These are phyloP conservation scores for Rhopalosiphum nymphaeae DNA, from an alignment of 2,888 invertebrate species.

Conservation along the genomic window DNA sequence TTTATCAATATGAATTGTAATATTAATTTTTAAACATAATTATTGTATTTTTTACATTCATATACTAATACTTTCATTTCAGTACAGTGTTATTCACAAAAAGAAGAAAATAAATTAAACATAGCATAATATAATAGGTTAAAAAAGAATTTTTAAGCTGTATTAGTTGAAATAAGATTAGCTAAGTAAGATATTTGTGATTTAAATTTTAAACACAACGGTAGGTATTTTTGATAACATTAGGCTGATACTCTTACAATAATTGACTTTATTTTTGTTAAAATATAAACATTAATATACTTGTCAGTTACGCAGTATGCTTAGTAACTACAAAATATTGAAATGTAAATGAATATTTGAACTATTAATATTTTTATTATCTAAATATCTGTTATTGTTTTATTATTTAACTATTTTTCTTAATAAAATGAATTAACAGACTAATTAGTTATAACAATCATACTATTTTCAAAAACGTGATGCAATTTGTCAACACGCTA, in stretches of 20 bases:
- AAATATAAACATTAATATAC: neutral
- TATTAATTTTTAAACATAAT: too few relatives aligned
- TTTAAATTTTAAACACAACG: too few relatives aligned
- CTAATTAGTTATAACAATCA: neutral
- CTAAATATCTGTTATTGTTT: neutral
- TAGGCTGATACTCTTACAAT: neutral
- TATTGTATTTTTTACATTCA: too few relatives aligned
- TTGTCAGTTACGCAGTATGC: neutral
- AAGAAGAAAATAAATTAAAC: too few relatives aligned
- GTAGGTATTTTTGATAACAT: too few relatives aligned
- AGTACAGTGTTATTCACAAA: too few relatives aligned
- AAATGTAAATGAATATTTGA: neutral
- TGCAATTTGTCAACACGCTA: neutral
- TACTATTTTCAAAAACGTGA: neutral
- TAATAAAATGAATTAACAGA: neutral
- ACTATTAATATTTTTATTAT: neutral
- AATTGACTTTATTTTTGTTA: neutral
- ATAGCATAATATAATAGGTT: too few relatives aligned
- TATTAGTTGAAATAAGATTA: too few relatives aligned
- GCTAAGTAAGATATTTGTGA: too few relatives aligned
- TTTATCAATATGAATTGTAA: too few relatives aligned
- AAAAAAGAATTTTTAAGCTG: too few relatives aligned
- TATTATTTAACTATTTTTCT: neutral
- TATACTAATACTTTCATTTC: too few relatives aligned
- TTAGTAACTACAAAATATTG: neutral